phyloP scores from a whole-genome alignment of 30 jellyfish, hydroid and myxozoan genomes.

The Aurelia sp. region DNA sequence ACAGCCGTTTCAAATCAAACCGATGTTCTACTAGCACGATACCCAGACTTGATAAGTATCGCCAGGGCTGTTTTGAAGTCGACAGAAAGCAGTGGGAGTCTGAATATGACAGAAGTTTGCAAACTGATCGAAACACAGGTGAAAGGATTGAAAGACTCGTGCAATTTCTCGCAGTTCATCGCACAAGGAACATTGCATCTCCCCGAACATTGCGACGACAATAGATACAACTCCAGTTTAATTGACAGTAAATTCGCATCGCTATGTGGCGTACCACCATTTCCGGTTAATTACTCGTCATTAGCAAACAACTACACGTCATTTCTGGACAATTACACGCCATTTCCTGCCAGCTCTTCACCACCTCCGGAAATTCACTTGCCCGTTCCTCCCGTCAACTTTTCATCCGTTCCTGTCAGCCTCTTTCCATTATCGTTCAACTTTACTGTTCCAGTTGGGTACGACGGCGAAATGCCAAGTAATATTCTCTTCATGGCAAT shows the following conservation, averaged over 20 bases:
- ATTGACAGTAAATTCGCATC: not conserved
- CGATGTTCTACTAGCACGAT: not conserved
- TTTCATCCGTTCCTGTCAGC: not conserved
- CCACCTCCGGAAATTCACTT: no score
- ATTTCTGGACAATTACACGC: no score
- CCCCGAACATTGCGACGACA: conserved; percentile 9
- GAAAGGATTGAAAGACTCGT: not conserved
- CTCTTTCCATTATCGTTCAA: not conserved
- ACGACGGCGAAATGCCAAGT: not conserved
- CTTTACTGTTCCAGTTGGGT: not conserved
- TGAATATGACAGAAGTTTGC: conserved; percentile 8
- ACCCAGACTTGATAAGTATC: not conserved
- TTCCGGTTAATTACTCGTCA: not conserved
- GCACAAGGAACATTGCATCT: not conserved
- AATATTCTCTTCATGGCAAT: conserved; percentile 33
- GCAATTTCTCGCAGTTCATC: not conserved
- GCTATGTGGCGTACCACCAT: not conserved
- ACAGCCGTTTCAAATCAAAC: not conserved
- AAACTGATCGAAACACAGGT: not conserved
- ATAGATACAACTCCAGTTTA: not conserved
- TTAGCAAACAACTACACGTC: not conserved
- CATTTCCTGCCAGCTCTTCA: no score
- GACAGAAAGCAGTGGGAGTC: not conserved
- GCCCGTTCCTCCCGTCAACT: not conserved
- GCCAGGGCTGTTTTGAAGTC: conserved; percentile 2